Evolutionary conservation across 2,113 vertebrate species (phyloP), one percentile per base, ranked within the genome.

Genomic region (Cathartes aura): DNA sequence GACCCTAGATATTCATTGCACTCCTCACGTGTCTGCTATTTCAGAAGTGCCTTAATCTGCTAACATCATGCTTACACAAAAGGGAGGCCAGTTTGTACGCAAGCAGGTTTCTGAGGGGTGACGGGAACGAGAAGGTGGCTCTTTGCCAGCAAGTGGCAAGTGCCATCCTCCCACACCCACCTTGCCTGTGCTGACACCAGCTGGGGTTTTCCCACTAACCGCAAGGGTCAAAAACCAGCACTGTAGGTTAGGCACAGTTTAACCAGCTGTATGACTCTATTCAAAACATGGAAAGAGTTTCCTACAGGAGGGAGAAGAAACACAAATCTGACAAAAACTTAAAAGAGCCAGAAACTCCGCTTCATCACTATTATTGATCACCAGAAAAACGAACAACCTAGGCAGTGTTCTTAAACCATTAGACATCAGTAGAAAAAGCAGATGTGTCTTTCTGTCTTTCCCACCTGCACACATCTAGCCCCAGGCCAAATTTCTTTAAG

Each of bases 341-440:
- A 0, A 24, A 24, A 68, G 47, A 76, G 75, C 29, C 71, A 82
- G 62, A 86, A 86, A 82, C 12, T 22, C 13, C 0, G 0, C 55
- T 56, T 70, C 52, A 73, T 87, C 84, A 36, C 34, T 75, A 18
- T 52, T 64, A 67, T 2, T 56, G 81, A 93, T 75, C 58, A 80
- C 47, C n/a, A 45, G 38, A 64, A 83, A 80, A 78, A 70, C 1
- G 2, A 85, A 43, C 38, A 11, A 38, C 6, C 29, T 6, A 42
- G 58, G 30, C 47, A 34, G n/a, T 26, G 34, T 6, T 63, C 59
- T 81, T 66, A 71, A 87, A 93, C 50, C 75, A 87, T 42, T 0
- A 93, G 59, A 58, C 70, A 93, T n/a, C 89, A 94, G 42, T 5
- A 83, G 74, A 48, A 85, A 85, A 88, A 80, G 87, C 81, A 96